Evolutionary conservation across 2,113 vertebrate species (phyloP).

Genomic region (Sinocyclocheilus rhinocerous): DNA sequence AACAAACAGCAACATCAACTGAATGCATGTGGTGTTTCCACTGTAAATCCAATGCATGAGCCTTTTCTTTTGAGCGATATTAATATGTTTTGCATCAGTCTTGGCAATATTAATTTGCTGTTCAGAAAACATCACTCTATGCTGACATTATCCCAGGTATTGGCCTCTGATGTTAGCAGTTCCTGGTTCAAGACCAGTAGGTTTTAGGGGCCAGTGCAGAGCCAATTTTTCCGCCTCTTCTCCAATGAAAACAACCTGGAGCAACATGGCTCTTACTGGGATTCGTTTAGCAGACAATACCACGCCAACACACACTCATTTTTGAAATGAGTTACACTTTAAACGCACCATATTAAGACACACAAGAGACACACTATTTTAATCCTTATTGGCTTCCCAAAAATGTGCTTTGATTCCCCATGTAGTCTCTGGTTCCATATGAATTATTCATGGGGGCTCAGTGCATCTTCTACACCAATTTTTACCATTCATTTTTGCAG

Average conservation of each 20-base stretch:
- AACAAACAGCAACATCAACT: background rate
- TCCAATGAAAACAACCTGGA: background rate
- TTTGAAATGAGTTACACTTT: background rate
- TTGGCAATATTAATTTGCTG: background rate
- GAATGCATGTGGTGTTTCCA: background rate
- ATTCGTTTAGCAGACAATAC: background rate
- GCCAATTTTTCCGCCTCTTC: background rate
- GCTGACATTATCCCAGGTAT: background rate
- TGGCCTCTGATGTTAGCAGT: background rate
- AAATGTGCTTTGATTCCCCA: slow-evolving; percentile 10
- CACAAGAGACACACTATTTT: background rate
- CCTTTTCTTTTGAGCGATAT: background rate
- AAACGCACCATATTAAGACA: slow-evolving; percentile 4
- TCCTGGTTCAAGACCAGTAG: slow-evolving; percentile 2
- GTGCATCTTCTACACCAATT: slow-evolving; percentile 21
- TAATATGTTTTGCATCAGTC: background rate
- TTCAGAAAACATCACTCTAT: background rate
- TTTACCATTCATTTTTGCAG: slow-evolving; percentile 32
- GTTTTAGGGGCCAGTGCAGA: background rate
- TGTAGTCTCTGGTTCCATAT: slow-evolving; percentile 11
- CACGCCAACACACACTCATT: background rate
- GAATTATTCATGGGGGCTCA: slow-evolving; percentile 30
- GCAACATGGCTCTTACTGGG: background rate
- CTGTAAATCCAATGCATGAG: background rate
- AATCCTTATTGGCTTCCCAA: background rate